Evolutionary conservation across 2,797 vertebrate genomes (phyloP).

Genomic region (Acipenser ruthenus): DNA sequence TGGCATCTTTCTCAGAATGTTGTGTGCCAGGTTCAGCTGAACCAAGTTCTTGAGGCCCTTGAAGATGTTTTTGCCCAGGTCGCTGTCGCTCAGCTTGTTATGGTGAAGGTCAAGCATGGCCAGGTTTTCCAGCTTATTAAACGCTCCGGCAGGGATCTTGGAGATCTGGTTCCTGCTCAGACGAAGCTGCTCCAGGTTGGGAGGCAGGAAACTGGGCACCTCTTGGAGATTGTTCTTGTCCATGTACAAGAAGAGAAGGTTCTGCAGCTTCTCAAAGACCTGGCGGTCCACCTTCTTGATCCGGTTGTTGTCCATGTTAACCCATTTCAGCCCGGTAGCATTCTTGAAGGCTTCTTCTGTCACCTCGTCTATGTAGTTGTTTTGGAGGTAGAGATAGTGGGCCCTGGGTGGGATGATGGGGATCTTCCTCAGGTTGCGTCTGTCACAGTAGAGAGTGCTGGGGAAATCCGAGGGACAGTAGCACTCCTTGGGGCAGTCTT

Average conservation of each 20-base stretch:
- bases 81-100: constrained; percentile 77
- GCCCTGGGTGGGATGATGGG: constrained; percentile 77
- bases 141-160: constrained; percentile 75
- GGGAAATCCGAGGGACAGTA: constrained; percentile 77
- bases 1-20: constrained; percentile 85
- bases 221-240: constrained; percentile 84
- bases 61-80: constrained; percentile 78
- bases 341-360: constrained; percentile 78
- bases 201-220: constrained; percentile 77
- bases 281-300: constrained; percentile 76
- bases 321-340: constrained; percentile 76
- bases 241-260: constrained; percentile 79
- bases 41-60: constrained; percentile 83
- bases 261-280: constrained; percentile 80
- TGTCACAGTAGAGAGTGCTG: constrained; percentile 88
- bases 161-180: constrained; percentile 84
- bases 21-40: constrained; percentile 91
- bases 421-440: constrained; percentile 82
- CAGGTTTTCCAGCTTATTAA: constrained; percentile 79
- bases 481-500: constrained; percentile 84
- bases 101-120: constrained; percentile 84
- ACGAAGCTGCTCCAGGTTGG: constrained; percentile 80
- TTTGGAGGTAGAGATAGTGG: constrained; percentile 91
- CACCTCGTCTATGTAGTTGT: constrained; percentile 90
- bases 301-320: constrained; percentile 92